A percentile compares a stretch with the other conserved stretches of the same genome.
phyloP scores from a whole-genome alignment of 2,888 invertebrate genomes.

The Cephus spinipes region DNA sequence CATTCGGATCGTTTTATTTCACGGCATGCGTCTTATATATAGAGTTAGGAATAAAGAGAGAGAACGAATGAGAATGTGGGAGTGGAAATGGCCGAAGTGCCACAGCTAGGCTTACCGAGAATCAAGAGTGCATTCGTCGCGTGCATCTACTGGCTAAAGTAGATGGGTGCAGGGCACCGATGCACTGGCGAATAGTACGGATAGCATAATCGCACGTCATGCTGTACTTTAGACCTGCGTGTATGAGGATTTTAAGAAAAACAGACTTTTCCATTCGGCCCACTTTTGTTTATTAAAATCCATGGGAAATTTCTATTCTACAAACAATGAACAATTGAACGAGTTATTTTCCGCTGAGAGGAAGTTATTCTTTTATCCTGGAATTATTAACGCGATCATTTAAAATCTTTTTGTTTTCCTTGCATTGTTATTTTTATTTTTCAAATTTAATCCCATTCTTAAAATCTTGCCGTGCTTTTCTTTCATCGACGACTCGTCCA shows the following conservation, averaged over 20 bases:
- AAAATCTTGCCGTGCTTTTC: neutral
- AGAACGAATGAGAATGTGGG: neutral
- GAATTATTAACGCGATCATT: conserved; percentile 14
- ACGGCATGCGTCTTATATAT: neutral
- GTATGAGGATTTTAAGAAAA: neutral
- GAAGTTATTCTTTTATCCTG: conserved; percentile 18
- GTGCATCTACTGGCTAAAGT: neutral
- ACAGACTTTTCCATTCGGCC: neutral
- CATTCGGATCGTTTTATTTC: neutral
- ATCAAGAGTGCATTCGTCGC: neutral
- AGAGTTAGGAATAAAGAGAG: neutral
- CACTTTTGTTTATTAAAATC: conserved; percentile 33
- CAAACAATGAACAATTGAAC: conserved; percentile 36
- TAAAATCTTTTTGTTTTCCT: no score
- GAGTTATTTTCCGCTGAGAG: conserved; percentile 36
- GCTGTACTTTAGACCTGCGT: neutral
- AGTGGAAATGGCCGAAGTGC: neutral
- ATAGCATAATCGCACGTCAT: neutral
- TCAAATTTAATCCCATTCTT: neutral
- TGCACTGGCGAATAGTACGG: neutral
- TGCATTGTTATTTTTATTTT: neutral
- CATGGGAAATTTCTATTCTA: neutral
- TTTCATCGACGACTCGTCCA: neutral
- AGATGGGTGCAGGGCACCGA: neutral
- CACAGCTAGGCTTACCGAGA: neutral